Percentiles rank a stretch among this genome's conserved stretches.
Evolutionary conservation across 2,888 invertebrate species (phyloP).

Genomic region (Eupithecia inturbata): DNA sequence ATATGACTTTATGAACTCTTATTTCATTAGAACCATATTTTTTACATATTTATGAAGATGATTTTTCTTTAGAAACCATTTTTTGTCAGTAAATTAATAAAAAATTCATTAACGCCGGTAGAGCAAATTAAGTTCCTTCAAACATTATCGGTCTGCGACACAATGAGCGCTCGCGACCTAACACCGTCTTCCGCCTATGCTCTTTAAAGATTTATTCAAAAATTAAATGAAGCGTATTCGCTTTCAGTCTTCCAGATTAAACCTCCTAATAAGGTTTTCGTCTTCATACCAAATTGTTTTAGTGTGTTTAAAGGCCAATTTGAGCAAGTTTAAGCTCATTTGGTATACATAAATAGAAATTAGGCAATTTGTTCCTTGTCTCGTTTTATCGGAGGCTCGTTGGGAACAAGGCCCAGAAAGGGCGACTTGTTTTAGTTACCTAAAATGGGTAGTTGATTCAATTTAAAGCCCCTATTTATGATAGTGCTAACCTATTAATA

Average conservation of each 20-base stretch:
- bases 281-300: conserved; percentile 70
- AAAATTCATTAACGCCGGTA: background rate
- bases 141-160: conserved; percentile 7
- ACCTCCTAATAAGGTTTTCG: conserved; percentile 70
- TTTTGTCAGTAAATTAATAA: background rate
- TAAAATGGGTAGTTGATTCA: background rate
- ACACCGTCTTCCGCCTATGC: conserved; percentile 37
- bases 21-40: too few relatives aligned
- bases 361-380: conserved; percentile 73
- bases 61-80: too few relatives aligned
- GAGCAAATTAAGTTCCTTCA: background rate
- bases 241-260: conserved; percentile 61
- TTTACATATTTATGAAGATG: too few relatives aligned
- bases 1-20: background rate
- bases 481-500: background rate
- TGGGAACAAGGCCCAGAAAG: conserved; percentile 46
- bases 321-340: conserved; percentile 71
- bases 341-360: conserved; percentile 74
- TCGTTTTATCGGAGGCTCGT: conserved; percentile 63
- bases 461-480: background rate
- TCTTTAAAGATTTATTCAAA: conserved; percentile 65
- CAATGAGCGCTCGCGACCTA: background rate
- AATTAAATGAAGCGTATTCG: conserved; percentile 63
- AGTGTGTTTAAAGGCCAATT: conserved; percentile 74
- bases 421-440: conserved; percentile 10